These are phyloP conservation scores for Adelges cooleyi DNA, from an alignment of 1,140 invertebrate species.

Conservation along the genomic window DNA sequence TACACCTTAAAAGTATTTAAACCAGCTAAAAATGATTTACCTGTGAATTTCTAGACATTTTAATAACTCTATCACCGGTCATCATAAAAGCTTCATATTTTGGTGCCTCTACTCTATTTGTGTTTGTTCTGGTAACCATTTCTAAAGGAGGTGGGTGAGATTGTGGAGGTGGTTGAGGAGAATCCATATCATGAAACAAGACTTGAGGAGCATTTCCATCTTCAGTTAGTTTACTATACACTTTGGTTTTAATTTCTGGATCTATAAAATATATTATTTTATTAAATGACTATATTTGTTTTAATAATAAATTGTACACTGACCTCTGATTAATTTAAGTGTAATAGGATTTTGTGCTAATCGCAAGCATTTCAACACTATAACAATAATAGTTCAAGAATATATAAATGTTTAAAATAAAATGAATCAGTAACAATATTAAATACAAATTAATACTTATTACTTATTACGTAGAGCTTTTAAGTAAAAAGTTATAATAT, in stretches of 20 bases:
- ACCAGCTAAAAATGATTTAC: neutral
- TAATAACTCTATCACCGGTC: conserved; percentile 91
- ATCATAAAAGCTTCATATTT: conserved; percentile 90
- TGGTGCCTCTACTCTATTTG: conserved; percentile 32
- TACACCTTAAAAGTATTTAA: neutral
- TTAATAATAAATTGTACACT: conserved; percentile 37
- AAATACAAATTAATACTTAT: too few species aligned
- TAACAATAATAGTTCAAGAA: conserved; percentile 46
- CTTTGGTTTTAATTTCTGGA: conserved; percentile 69
- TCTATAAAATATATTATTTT: conserved; percentile 49
- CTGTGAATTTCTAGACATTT: conserved; percentile 61
- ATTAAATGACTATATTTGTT: neutral
- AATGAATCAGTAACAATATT: too few species aligned
- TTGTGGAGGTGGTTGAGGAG: conserved; percentile 25
- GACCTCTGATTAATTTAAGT: conserved; percentile 76
- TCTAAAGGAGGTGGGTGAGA: conserved; percentile 28
- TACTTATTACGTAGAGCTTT: too few species aligned
- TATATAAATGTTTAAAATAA: too few species aligned
- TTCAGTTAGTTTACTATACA: conserved; percentile 55
- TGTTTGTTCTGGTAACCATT: conserved; percentile 27
- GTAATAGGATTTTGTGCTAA: conserved; percentile 75
- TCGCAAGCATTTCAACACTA: conserved; percentile 83
- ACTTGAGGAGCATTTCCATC: neutral
- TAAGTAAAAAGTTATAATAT: too few species aligned
- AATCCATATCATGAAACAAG: conserved; percentile 2